Percentiles rank a stretch among this genome's conserved stretches.
Evolutionary conservation across 2,797 vertebrate species (phyloP).

Genomic region (Pelochelys cantorii): DNA sequence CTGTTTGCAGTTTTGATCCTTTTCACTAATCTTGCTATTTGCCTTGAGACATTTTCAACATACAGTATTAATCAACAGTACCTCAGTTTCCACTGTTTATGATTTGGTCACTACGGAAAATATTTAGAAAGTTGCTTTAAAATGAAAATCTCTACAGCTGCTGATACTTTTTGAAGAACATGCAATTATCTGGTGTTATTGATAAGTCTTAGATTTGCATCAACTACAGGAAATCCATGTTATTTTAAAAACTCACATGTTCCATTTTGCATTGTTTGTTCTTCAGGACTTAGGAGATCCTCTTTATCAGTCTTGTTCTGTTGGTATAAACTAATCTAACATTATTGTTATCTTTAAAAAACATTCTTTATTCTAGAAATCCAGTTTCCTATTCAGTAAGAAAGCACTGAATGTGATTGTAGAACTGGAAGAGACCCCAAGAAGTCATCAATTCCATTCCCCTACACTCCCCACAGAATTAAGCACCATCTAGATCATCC

Average conservation of each 20-base stretch:
- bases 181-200: background rate
- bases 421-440: no score
- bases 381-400: background rate
- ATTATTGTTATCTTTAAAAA: background rate
- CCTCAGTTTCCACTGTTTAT: background rate
- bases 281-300: background rate
- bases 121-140: background rate
- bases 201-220: background rate
- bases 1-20: background rate
- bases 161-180: background rate
- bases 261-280: background rate
- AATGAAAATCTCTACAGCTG: background rate
- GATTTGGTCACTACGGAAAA: background rate
- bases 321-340: background rate
- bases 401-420: background rate
- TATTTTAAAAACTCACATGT: slow-evolving; percentile 33
- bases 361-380: background rate
- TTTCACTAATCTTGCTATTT: background rate
- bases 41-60: background rate
- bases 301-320: slow-evolving; percentile 41
- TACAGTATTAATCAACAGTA: background rate
- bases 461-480: no score
- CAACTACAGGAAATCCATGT: background rate
- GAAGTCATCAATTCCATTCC: no score
- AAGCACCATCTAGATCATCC: no score